phyloP scores from a whole-genome alignment of 2,113 vertebrate species.

The Sylvicapra grimmia region DNA sequence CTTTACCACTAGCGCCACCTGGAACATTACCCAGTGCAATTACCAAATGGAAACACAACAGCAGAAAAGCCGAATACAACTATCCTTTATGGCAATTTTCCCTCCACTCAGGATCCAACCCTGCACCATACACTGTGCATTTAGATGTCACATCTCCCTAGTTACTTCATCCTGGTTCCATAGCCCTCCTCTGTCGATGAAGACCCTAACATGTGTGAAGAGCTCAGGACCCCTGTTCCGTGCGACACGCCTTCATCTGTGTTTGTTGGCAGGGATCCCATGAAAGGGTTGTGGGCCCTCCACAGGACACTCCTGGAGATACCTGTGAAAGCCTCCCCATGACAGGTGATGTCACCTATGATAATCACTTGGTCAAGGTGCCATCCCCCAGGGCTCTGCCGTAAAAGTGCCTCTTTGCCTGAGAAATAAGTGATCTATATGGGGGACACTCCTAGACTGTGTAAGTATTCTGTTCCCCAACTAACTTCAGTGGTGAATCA shows the following conservation, averaged over 20 bases:
- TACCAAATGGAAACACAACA: background rate
- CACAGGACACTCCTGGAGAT: background rate
- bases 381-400: background rate
- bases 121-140: background rate
- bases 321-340: accelerated
- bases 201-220: accelerated
- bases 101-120: background rate
- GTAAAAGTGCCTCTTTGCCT: background rate
- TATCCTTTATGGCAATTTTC: background rate
- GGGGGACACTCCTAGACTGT: background rate
- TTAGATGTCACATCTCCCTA: background rate
- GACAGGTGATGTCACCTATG: background rate
- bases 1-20: background rate
- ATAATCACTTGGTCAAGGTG: background rate
- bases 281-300: background rate
- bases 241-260: background rate
- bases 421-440: background rate
- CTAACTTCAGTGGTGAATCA: background rate
- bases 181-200: background rate
- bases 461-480: background rate
- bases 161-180: background rate
- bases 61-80: background rate
- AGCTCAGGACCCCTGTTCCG: background rate
- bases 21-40: background rate
- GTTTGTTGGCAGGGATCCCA: background rate